Conservation (phyloP, 2,797 vertebrate genomes). For the Gephyroberyx darwinii region DNA sequence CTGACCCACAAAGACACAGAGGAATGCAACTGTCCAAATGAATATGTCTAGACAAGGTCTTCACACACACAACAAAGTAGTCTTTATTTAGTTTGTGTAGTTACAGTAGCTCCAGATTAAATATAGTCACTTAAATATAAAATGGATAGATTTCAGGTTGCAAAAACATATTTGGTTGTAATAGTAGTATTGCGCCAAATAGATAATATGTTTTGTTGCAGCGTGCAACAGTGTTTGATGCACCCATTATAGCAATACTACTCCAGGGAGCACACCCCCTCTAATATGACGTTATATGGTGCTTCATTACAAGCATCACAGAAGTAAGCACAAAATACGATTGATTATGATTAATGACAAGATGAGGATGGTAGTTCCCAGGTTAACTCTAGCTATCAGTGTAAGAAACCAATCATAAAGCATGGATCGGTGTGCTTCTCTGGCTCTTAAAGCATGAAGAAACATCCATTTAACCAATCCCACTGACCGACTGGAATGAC, state of each 20-base stretch:
- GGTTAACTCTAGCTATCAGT: constrained; percentile 8
- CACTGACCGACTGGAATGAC: constrained; percentile 33
- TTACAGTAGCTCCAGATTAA: background rate
- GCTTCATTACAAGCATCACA: constrained; percentile 35
- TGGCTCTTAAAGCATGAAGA: constrained; percentile 38
- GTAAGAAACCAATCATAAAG: constrained; percentile 20
- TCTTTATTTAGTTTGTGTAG: constrained; percentile 18
- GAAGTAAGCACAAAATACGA: constrained; percentile 15
- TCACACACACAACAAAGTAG: constrained; percentile 12
- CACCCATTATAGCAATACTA: constrained; percentile 16
- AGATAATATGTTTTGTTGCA: constrained; percentile 2
- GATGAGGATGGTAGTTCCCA: constrained; percentile 14
- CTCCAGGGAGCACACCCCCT: constrained; percentile 17
- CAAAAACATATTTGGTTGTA: constrained; percentile 4
- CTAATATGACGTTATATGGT: constrained; percentile 18
- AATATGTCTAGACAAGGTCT: constrained; percentile 55
- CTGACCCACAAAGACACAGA: constrained; percentile 62
- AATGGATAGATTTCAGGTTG: constrained; percentile 19
- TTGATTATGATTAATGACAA: constrained; percentile 18
- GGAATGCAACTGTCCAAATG: constrained; percentile 52
- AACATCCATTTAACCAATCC: constrained; percentile 39
- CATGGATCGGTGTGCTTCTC: constrained; percentile 19
- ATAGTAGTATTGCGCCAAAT: too few species aligned
- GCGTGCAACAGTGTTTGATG: constrained; percentile 28
- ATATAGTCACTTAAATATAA: constrained; percentile 25